Percentiles rank a stretch among this genome's conserved stretches.
Evolutionary conservation across 2,888 invertebrate genomes (phyloP).

Genomic region (Caenorhabditis wallacei): DNA sequence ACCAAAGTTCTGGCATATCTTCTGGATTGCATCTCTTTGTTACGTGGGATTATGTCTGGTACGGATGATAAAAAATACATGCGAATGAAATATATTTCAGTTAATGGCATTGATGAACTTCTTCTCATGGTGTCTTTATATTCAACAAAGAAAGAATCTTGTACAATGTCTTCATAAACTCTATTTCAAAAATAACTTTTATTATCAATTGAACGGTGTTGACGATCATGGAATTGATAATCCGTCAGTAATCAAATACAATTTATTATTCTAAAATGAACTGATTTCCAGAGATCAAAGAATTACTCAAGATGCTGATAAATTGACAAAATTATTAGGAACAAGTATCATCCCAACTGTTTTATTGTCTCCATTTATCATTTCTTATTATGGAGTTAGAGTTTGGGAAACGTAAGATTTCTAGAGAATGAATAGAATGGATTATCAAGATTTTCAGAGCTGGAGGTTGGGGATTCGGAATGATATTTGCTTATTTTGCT

Average conservation of each 20-base stretch:
- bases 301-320: constrained; percentile 86
- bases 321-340: constrained; percentile 84
- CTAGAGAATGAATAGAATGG: not conserved
- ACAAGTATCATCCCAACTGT: constrained; percentile 74
- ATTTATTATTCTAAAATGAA: not conserved
- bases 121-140: constrained; percentile 84
- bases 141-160: constrained; percentile 85
- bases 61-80: not conserved
- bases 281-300: constrained; percentile 85
- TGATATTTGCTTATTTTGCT: constrained; percentile 85
- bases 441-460: constrained; percentile 83
- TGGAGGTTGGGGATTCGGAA: constrained; percentile 85
- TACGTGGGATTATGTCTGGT: constrained; percentile 80
- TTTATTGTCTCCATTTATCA: constrained; percentile 85
- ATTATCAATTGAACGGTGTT: constrained; percentile 85
- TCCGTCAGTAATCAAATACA: constrained; percentile 83
- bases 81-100: constrained; percentile 82
- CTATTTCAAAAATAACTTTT: constrained; percentile 84
- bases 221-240: constrained; percentile 85
- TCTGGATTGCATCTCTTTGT: constrained; percentile 82
- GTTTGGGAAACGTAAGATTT: constrained; percentile 84
- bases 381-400: constrained; percentile 85
- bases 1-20: constrained; percentile 84
- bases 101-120: constrained; percentile 84
- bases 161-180: constrained; percentile 84